Evolutionary conservation across 1,140 invertebrate genomes (phyloP).

Genomic region (Saccostrea echinata): DNA sequence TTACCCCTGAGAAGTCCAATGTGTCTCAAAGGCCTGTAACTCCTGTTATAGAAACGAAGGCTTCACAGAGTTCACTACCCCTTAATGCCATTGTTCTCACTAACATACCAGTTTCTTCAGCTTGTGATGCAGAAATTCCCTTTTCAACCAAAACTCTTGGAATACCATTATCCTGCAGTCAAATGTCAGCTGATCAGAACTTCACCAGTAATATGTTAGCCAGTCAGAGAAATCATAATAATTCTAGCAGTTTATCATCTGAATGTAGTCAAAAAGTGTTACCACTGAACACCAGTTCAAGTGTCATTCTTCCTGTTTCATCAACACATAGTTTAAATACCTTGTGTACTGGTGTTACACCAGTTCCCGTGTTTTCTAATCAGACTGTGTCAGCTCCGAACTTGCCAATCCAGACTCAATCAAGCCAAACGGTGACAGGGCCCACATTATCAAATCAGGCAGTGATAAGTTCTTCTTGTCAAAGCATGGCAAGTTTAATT

Average conservation of each 20-base stretch:
- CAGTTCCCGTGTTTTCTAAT: neutral
- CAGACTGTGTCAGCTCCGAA: neutral
- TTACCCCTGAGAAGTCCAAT: neutral
- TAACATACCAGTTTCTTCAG: neutral
- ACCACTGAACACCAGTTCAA: neutral
- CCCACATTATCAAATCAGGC: neutral
- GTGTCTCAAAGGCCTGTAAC: neutral
- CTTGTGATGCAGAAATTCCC: too few species aligned
- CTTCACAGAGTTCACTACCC: neutral
- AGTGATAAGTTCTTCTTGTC: neutral
- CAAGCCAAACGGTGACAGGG: neutral
- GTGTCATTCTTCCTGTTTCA: neutral
- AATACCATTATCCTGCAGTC: neutral
- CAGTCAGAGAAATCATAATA: neutral
- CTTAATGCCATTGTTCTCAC: neutral
- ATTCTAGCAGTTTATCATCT: neutral
- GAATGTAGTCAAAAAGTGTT: neutral
- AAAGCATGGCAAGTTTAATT: neutral
- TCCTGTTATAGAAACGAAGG: neutral
- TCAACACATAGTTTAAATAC: neutral
- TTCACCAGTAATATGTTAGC: neutral
- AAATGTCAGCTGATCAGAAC: neutral
- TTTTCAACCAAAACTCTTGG: neutral
- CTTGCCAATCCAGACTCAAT: neutral
- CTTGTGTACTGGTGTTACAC: neutral